Percentiles rank a stretch among this genome's conserved stretches.
Conservation (phyloP, 2,888 invertebrate species). For the Rhagium mordax region DNA sequence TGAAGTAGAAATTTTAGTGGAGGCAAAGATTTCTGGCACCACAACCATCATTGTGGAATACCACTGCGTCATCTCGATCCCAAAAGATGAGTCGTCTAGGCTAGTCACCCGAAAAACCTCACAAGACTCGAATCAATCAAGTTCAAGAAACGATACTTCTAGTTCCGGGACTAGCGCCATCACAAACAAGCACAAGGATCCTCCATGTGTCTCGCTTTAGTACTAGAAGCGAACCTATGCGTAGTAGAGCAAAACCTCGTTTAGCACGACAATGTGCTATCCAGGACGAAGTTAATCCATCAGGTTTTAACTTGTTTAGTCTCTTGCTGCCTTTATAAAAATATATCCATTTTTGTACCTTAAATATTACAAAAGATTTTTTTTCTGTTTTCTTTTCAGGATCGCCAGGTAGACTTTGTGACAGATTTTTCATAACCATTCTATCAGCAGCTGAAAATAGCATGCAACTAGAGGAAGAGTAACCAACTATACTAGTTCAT, state of each 20-base stretch:
- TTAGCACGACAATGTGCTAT: constrained; percentile 88
- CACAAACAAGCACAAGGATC: constrained; percentile 92
- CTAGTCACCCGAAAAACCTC: constrained; percentile 92
- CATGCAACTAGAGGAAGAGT: constrained; percentile 79
- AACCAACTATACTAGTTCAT: constrained; percentile 62
- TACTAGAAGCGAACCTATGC: constrained; percentile 76
- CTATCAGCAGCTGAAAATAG: constrained; percentile 83
- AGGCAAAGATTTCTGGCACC: constrained; percentile 90
- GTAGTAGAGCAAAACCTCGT: constrained; percentile 71
- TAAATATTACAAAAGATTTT: neutral
- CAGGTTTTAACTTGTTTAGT: constrained; percentile 53
- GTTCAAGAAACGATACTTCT: constrained; percentile 92
- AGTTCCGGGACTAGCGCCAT: constrained; percentile 91
- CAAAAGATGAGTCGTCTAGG: constrained; percentile 89
- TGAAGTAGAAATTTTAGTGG: too few species aligned
- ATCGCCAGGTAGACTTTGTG: constrained; percentile 72
- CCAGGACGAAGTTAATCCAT: constrained; percentile 81
- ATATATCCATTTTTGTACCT: too few species aligned
- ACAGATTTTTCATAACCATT: constrained; percentile 80
- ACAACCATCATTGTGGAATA: constrained; percentile 83
- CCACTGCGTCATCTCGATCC: constrained; percentile 82
- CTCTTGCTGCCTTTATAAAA: neutral
- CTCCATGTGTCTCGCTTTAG: constrained; percentile 90
- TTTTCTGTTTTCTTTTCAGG: constrained; percentile 57
- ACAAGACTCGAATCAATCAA: constrained; percentile 92